Conservation (phyloP, 1,140 invertebrate species). For the Calliphora vicina region DNA sequence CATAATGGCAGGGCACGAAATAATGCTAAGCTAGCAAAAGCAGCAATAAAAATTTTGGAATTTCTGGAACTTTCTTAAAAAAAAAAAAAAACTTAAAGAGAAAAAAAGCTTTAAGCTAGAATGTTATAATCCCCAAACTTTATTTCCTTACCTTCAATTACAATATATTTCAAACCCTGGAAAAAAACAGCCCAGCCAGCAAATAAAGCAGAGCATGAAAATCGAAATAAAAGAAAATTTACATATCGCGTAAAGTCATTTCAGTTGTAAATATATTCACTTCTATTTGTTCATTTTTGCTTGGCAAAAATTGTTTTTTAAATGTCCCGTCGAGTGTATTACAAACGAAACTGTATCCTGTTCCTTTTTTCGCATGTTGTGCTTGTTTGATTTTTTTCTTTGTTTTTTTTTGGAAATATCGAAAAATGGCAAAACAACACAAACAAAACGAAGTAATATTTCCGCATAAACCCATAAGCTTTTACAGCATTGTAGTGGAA, state of each 20-base stretch:
- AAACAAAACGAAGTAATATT: neutral
- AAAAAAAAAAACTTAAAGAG: no score
- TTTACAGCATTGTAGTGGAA: neutral
- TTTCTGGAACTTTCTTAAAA: no score
- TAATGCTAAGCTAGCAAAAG: no score
- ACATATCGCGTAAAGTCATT: neutral
- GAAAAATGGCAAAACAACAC: neutral
- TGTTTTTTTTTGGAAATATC: neutral
- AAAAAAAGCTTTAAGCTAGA: no score
- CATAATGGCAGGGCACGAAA: no score
- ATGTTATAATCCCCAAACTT: no score
- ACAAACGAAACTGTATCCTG: constrained; percentile 5
- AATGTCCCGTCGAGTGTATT: constrained; percentile 8
- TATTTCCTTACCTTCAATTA: no score
- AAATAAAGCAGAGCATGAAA: no score
- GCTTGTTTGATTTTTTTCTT: neutral
- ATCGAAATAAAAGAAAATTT: neutral
- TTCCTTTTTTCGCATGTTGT: neutral
- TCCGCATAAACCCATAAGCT: constrained; percentile 15
- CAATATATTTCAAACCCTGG: no score
- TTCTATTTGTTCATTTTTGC: neutral
- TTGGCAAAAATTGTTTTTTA: neutral
- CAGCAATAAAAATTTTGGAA: no score
- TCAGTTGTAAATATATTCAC: neutral
- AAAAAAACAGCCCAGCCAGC: no score